Evolutionary conservation across 2,888 invertebrate species (phyloP), one percentile per base, ranked within the genome.

Genomic region (Pandemis heparana): DNA sequence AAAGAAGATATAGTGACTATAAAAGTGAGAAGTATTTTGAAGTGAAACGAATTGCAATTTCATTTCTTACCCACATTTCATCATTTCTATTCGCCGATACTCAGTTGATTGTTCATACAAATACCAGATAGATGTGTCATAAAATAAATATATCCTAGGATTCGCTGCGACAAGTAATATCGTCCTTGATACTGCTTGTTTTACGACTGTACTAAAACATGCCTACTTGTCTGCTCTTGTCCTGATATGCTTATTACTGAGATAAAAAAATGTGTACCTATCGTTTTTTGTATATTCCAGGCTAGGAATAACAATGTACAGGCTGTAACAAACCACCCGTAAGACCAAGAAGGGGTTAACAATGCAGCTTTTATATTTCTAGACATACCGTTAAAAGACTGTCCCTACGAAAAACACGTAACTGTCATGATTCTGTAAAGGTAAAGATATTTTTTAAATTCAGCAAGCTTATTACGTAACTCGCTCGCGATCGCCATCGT

Each of bases 21-120:
- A n/a, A n/a, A n/a, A n/a, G n/a, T n/a, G n/a, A n/a, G 23, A 32
- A 32, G 23, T 32, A 32, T 32, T 32, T 32, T 32, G 4, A 32
- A 32, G 23, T 32, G 23, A 46, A 46, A 10, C 0, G 5, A 46
- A 46, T 46, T 1, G 5, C 14, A 12, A 46, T 14, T 14, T 16
- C 6, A 18, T 16, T 18, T 9, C 18, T 1, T 53, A 53, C 7
- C 53, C 23, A 8, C 23, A 23, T 56, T 56, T 56, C 23, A 18
- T 56, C 23, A 23, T 23, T 56, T 56, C 18, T 56, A 18, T 53
- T 18, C 12, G 23, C 23, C 16, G 18, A 12, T 63, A 72, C 53
- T 72, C 67, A 67, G 61, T 53, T 67, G 71, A 72, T 72, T 67
- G 71, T 41, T 67, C 71, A 51, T 53, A 53, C 62, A 56, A 67